These are phyloP conservation scores for Thaumatotibia leucotreta DNA, from an alignment of 1,140 invertebrate species.

Conservation along the genomic window DNA sequence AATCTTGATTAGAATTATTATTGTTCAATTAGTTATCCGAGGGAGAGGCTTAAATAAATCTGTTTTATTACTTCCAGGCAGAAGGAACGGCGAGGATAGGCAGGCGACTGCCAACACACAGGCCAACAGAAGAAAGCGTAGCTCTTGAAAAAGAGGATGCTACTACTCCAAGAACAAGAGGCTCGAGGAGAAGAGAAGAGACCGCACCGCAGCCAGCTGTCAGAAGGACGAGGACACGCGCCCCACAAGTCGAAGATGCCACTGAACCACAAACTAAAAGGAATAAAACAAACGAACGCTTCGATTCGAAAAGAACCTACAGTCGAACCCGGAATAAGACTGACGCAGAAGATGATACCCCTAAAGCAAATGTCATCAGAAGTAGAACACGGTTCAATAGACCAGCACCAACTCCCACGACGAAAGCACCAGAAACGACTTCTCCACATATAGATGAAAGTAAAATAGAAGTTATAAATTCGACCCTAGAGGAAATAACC, in stretches of 20 bases:
- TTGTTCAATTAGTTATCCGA: too few species aligned
- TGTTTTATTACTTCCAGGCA: conserved; percentile 46
- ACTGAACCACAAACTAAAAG: conserved; percentile 27
- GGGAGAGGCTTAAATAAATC: too few species aligned
- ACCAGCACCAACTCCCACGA: conserved; percentile 26
- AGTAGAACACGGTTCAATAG: conserved; percentile 37
- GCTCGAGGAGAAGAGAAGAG: conserved; percentile 48
- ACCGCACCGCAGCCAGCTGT: conserved; percentile 29
- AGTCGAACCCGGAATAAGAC: conserved; percentile 47
- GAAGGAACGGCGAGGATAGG: conserved; percentile 44
- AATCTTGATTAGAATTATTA: too few species aligned
- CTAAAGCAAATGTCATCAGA: conserved; percentile 33
- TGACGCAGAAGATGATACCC: conserved; percentile 33
- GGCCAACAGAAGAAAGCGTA: conserved; percentile 32
- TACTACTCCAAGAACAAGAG: conserved; percentile 46
- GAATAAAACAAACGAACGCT: conserved; percentile 44
- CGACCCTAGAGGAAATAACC: conserved; percentile 38
- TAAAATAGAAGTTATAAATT: conserved; percentile 37
- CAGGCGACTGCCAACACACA: conserved; percentile 39
- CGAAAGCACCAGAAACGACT: conserved; percentile 26
- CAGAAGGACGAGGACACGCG: conserved; percentile 41
- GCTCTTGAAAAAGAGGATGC: conserved; percentile 33
- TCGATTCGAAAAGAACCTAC: conserved; percentile 54
- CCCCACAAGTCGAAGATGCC: conserved; percentile 23
- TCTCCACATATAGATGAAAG: conserved; percentile 34